These are phyloP conservation scores for Genyomyrus donnyi DNA, from an alignment of 2,113 vertebrate genomes.

Conservation along the genomic window DNA sequence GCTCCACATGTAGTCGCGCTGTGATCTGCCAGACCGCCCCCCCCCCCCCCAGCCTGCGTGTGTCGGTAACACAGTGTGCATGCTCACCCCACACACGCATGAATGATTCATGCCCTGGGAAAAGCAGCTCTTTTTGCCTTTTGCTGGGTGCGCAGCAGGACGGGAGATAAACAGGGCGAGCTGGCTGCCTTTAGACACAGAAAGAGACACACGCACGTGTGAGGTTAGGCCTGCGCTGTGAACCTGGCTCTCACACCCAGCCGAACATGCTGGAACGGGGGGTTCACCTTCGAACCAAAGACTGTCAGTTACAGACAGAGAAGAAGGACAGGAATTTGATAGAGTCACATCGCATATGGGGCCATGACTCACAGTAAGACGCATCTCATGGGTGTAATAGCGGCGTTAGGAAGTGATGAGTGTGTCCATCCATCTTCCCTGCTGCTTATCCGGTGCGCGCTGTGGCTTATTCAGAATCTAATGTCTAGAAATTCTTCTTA, in stretches of 20 bases:
- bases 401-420: not conserved
- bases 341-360: not conserved
- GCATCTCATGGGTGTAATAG: not conserved
- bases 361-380: not conserved
- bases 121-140: not conserved
- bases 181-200: not conserved
- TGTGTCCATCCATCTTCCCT: not conserved
- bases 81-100: not conserved
- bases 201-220: not conserved
- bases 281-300: not conserved
- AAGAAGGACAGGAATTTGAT: not conserved
- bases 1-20: constrained; percentile 32
- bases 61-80: not conserved
- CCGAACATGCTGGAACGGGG: not conserved
- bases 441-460: not conserved
- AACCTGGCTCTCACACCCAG: not conserved
- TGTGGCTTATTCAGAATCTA: not conserved
- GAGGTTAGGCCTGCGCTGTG: not conserved
- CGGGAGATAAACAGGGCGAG: not conserved
- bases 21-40: not conserved
- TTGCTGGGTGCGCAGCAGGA: not conserved
- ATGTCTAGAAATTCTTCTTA: not conserved
- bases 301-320: not conserved
- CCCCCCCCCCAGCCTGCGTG: not conserved
- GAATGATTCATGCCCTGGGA: not conserved